These are phyloP conservation scores for Darevskia nairensis DNA, from an alignment of 2,797 vertebrate genomes.

Conservation along the genomic window DNA sequence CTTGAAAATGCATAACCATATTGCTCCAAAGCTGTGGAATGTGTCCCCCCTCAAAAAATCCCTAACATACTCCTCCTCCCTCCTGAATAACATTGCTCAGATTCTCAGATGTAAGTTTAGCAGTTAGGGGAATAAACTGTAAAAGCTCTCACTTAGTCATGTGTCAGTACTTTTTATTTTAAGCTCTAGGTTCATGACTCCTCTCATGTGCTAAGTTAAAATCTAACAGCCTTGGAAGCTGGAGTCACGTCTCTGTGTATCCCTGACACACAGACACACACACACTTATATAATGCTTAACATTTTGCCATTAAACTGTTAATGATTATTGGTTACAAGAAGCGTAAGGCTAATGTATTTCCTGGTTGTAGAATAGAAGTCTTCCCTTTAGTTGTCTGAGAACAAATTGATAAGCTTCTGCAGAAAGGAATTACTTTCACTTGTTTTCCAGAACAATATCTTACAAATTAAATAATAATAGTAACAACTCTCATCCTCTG, in stretches of 20 bases:
- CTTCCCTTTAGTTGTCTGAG: background rate
- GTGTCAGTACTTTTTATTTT: constrained; percentile 43
- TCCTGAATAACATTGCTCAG: background rate
- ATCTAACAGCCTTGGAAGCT: constrained; percentile 38
- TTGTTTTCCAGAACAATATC: background rate
- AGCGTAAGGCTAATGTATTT: background rate
- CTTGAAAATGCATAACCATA: background rate
- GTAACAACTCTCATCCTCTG: background rate
- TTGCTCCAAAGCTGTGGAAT: constrained; percentile 18
- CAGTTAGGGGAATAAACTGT: constrained; percentile 1
- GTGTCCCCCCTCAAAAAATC: background rate
- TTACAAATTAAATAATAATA: too few relatives aligned
- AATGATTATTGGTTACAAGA: constrained; percentile 37
- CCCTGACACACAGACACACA: background rate
- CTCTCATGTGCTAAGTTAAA: constrained; percentile 41
- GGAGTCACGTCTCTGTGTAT: constrained; percentile 30
- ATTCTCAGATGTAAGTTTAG: constrained; percentile 15
- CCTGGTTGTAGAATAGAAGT: background rate
- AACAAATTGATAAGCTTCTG: background rate
- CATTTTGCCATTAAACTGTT: constrained; percentile 45
- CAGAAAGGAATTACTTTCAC: background rate
- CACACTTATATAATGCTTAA: constrained; percentile 44
- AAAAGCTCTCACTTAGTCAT: constrained; percentile 38
- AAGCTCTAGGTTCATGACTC: constrained; percentile 47
- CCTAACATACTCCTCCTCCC: background rate